These are phyloP conservation scores for Cinclus mexicanus DNA, from an alignment of 2,113 vertebrate genomes.

Conservation along the genomic window DNA sequence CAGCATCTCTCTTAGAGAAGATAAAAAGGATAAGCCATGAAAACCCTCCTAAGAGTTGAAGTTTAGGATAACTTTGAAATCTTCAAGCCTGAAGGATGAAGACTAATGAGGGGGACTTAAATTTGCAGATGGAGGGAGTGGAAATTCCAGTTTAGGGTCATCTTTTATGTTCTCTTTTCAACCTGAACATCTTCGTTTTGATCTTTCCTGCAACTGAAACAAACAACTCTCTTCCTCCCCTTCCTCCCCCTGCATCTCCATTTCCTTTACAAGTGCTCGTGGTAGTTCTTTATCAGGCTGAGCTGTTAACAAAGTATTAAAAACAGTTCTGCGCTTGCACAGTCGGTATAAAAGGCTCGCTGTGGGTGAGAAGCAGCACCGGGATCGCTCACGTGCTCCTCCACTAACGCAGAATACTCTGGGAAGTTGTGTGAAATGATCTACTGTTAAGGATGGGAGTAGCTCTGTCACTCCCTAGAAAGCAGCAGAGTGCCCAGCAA, in stretches of 20 bases:
- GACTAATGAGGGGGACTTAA: not conserved
- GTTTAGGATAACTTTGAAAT: not conserved
- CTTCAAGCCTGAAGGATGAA: constrained; percentile 15
- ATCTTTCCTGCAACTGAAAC: constrained; percentile 55
- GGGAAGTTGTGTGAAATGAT: not conserved
- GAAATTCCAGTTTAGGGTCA: constrained; percentile 40
- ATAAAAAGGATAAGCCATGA: not conserved
- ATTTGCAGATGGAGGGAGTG: constrained; percentile 16
- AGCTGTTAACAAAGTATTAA: not conserved
- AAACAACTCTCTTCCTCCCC: constrained; percentile 59
- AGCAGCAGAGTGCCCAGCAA: not conserved
- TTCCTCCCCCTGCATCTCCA: constrained; percentile 33
- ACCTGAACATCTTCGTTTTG: constrained; percentile 44
- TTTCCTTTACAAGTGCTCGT: constrained; percentile 44
- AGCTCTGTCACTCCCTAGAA: constrained; percentile 21
- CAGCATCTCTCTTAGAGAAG: not conserved
- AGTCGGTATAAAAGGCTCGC: not conserved
- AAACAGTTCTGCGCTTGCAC: not conserved
- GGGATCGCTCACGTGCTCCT: not conserved
- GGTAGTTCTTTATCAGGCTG: not conserved
- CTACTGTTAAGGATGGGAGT: not conserved
- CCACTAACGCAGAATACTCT: not conserved
- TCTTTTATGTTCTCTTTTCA: constrained; percentile 57
- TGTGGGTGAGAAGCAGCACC: not conserved
- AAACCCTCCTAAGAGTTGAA: not conserved